A percentile compares a stretch with the other conserved stretches of the same genome.
Evolutionary conservation across 2,888 invertebrate species (phyloP).

Genomic region (Diloba caeruleocephala): DNA sequence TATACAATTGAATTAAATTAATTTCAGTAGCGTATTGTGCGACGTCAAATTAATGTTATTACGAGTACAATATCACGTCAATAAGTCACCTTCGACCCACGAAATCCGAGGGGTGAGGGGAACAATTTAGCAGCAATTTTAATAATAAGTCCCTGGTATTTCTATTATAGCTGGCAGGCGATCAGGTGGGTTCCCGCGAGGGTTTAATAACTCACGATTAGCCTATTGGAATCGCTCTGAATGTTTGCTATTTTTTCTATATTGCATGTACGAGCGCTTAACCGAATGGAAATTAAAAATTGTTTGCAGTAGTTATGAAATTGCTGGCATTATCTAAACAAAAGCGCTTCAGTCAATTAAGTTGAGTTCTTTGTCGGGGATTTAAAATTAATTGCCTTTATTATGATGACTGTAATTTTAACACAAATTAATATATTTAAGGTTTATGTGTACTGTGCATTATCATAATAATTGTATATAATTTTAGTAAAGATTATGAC

Average conservation of each 20-base stretch:
- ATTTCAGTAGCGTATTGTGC: conserved; percentile 42
- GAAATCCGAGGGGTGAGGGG: conserved; percentile 84
- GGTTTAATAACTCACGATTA: conserved; percentile 89
- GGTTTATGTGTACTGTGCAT: too few species aligned
- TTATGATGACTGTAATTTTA: neutral
- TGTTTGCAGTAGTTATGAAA: conserved; percentile 66
- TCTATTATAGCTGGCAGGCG: conserved; percentile 87
- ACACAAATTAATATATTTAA: too few species aligned
- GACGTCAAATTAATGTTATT: conserved; percentile 67
- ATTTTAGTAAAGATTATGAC: conserved; percentile 2
- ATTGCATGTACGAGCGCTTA: conserved; percentile 74
- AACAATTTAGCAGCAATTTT: conserved; percentile 89
- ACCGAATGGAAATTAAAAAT: conserved; percentile 78
- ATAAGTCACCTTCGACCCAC: conserved; percentile 77
- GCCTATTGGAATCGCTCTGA: conserved; percentile 88
- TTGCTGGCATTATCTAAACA: conserved; percentile 48
- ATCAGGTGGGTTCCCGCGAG: conserved; percentile 85
- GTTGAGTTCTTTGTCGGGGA: conserved; percentile 6
- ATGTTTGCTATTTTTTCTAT: conserved; percentile 89
- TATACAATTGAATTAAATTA: conserved; percentile 47
- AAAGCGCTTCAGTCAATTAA: conserved; percentile 26
- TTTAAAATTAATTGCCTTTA: conserved; percentile 7
- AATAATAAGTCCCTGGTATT: conserved; percentile 89
- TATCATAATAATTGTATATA: conserved; percentile 1
- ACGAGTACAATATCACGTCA: conserved; percentile 63